Evolutionary conservation across 1,140 invertebrate genomes (phyloP).

Genomic region (Vollenhovia emeryi): DNA sequence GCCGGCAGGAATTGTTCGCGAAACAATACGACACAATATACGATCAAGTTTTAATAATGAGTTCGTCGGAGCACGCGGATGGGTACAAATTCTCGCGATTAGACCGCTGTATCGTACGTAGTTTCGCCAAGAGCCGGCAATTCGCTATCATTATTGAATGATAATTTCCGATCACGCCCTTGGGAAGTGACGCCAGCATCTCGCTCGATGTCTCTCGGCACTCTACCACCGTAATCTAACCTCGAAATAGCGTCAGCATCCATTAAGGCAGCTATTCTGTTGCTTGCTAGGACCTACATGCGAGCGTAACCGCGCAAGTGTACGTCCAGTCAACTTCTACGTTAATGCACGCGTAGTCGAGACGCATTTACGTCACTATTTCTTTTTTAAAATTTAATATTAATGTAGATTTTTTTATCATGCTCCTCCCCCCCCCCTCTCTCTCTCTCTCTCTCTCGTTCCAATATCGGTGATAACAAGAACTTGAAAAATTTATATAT

Average conservation of each 20-base stretch:
- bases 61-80: background rate
- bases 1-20: background rate
- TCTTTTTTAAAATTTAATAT: slow-evolving; percentile 3
- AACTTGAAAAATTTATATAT: background rate
- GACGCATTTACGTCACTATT: slow-evolving; percentile 9
- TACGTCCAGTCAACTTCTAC: slow-evolving; percentile 33
- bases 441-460: background rate
- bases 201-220: slow-evolving; percentile 62
- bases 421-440: background rate
- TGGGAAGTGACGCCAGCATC: slow-evolving; percentile 61
- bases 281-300: slow-evolving; percentile 41
- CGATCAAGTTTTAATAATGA: background rate
- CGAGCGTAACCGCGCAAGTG: slow-evolving; percentile 28
- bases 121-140: slow-evolving; percentile 33
- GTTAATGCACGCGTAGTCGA: background rate
- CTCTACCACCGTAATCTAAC: slow-evolving; percentile 58
- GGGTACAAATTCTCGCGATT: background rate
- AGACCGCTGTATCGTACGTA: slow-evolving; percentile 11
- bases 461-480: background rate
- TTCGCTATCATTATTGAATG: slow-evolving; percentile 66
- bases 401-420: slow-evolving; percentile 19
- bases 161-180: slow-evolving; percentile 70
- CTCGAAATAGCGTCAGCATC: slow-evolving; percentile 70
- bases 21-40: background rate
- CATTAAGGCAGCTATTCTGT: slow-evolving; percentile 63